phyloP scores from a whole-genome alignment of 2,113 vertebrate genomes.

The Proterorhinus semilunaris region DNA sequence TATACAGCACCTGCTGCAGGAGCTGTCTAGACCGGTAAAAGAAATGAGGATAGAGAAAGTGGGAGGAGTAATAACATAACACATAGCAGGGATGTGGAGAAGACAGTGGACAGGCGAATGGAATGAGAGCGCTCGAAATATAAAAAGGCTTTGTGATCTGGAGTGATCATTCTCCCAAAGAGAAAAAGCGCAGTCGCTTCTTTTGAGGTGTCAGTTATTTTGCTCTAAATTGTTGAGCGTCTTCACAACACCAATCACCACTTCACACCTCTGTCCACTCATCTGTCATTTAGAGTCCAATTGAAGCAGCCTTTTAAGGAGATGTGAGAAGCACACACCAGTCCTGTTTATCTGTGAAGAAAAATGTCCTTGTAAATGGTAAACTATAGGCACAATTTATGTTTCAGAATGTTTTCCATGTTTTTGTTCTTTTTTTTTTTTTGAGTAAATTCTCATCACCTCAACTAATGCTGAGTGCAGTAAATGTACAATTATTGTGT shows the following conservation, averaged over 20 bases:
- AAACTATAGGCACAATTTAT: background rate
- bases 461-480: background rate
- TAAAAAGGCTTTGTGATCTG: conserved; percentile 20
- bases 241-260: conserved; percentile 50
- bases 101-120: conserved; percentile 17
- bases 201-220: conserved; percentile 26
- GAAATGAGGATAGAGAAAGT: conserved; percentile 35
- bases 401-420: background rate
- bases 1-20: conserved; percentile 54
- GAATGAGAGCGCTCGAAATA: conserved; percentile 15
- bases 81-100: conserved; percentile 3
- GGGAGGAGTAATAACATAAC: conserved; percentile 22
- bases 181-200: conserved; percentile 13
- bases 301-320: conserved; percentile 15
- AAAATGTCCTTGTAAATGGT: conserved; percentile 11
- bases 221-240: conserved; percentile 40
- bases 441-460: background rate
- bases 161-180: conserved; percentile 28
- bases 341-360: conserved; percentile 28
- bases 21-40: conserved; percentile 63
- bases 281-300: conserved; percentile 48
- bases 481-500: no score
- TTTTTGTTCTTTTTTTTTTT: background rate
- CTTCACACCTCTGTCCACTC: conserved; percentile 51
- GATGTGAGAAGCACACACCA: conserved; percentile 36